phyloP scores from a whole-genome alignment of 2,888 invertebrate genomes.

The Tachina grossa region DNA sequence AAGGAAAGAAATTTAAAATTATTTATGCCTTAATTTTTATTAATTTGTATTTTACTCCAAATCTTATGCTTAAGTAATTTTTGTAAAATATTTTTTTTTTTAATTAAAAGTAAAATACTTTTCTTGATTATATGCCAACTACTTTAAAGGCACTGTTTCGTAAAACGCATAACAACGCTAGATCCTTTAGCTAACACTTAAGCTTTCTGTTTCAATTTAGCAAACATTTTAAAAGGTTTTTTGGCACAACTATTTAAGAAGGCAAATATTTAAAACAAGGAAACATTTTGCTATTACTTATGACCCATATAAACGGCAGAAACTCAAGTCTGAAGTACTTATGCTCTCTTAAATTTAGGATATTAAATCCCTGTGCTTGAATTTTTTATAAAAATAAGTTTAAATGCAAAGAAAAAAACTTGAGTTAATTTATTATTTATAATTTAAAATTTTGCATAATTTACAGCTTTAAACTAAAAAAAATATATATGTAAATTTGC shows the following conservation, averaged over 20 bases:
- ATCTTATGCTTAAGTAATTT: no score
- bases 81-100: no score
- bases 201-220: no score
- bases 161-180: no score
- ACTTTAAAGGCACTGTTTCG: no score
- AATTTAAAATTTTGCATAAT: slow-evolving; percentile 48
- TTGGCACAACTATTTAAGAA: slow-evolving; percentile 26
- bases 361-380: neutral
- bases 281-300: neutral
- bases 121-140: no score
- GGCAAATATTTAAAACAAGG: neutral
- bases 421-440: slow-evolving; percentile 24
- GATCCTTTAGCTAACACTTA: no score
- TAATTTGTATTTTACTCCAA: no score
- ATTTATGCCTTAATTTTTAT: no score
- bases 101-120: no score
- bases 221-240: slow-evolving; percentile 20
- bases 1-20: no score
- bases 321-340: neutral
- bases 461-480: slow-evolving; percentile 14
- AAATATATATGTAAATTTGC: no score
- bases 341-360: neutral
- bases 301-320: neutral
- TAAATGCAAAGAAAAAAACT: neutral
- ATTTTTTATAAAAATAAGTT: neutral